Evolutionary conservation across 2,113 vertebrate genomes (phyloP).

Genomic region (Pseudopipra pipra): DNA sequence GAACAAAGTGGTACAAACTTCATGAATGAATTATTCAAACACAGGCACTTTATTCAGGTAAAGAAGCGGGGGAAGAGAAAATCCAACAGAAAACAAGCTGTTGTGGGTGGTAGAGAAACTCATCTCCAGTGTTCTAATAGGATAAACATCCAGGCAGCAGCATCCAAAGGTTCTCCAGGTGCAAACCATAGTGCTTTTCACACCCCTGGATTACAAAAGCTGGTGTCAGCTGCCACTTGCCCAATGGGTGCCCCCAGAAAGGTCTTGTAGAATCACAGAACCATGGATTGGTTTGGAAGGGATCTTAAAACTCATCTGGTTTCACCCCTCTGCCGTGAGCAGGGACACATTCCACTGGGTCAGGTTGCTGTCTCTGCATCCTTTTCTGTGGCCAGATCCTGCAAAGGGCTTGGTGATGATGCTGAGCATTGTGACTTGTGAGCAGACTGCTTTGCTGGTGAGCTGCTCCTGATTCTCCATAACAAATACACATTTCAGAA

Average conservation of each 20-base stretch:
- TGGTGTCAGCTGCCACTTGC: neutral
- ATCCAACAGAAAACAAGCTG: neutral
- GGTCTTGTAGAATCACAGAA: neutral
- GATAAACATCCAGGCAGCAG: neutral
- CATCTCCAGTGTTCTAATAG: neutral
- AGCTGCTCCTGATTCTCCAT: neutral
- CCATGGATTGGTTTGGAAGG: neutral
- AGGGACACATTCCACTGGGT: neutral
- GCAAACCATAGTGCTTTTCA: neutral
- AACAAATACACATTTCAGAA: neutral
- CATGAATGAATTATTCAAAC: slow-evolving; percentile 32
- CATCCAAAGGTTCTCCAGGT: neutral
- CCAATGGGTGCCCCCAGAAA: neutral
- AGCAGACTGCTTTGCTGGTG: neutral
- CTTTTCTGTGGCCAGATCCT: neutral
- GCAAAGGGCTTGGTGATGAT: neutral
- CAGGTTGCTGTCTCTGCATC: neutral
- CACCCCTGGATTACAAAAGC: neutral
- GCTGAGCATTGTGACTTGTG: neutral
- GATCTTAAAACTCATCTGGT: neutral
- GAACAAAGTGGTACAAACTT: slow-evolving; percentile 24
- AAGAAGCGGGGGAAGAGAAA: neutral
- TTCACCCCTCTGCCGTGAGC: neutral
- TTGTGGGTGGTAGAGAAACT: neutral
- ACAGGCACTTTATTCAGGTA: neutral